phyloP scores from a whole-genome alignment of 2,888 invertebrate genomes.

The Ommatoiulus sabulosus region DNA sequence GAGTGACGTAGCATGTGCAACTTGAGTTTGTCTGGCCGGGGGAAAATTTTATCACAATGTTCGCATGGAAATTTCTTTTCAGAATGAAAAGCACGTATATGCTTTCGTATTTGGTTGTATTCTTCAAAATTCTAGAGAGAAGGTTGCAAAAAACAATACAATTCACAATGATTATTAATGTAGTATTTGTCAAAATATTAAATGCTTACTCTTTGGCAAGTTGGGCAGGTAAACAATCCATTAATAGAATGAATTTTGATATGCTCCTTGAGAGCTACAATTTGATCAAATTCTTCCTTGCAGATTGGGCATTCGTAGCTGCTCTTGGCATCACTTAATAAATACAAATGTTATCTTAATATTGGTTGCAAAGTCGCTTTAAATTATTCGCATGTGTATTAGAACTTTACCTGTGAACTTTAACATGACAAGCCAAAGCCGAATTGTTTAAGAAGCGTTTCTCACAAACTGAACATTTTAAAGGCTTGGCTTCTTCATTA shows the following conservation, averaged over 20 bases:
- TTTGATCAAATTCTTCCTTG: constrained; percentile 76
- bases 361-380: background rate
- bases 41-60: constrained; percentile 78
- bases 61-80: constrained; percentile 77
- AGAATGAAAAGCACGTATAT: constrained; percentile 80
- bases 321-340: constrained; percentile 70
- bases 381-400: background rate
- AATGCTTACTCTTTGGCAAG: constrained; percentile 73
- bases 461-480: constrained; percentile 76
- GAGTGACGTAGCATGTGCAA: constrained; percentile 78
- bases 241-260: constrained; percentile 75
- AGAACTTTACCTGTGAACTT: constrained; percentile 73
- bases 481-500: constrained; percentile 77
- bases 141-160: background rate
- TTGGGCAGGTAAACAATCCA: constrained; percentile 77
- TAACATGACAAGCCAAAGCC: constrained; percentile 78
- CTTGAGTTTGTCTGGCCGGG: constrained; percentile 78
- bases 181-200: background rate
- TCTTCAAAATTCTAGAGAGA: constrained; percentile 73
- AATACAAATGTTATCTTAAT: background rate
- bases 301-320: constrained; percentile 81
- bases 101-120: constrained; percentile 79
- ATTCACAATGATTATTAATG: constrained; percentile 1
- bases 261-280: constrained; percentile 76
- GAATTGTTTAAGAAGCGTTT: constrained; percentile 80